Conservation (phyloP, 53 echinoderm and acorn worm species). For the Actinopyga echinites region DNA sequence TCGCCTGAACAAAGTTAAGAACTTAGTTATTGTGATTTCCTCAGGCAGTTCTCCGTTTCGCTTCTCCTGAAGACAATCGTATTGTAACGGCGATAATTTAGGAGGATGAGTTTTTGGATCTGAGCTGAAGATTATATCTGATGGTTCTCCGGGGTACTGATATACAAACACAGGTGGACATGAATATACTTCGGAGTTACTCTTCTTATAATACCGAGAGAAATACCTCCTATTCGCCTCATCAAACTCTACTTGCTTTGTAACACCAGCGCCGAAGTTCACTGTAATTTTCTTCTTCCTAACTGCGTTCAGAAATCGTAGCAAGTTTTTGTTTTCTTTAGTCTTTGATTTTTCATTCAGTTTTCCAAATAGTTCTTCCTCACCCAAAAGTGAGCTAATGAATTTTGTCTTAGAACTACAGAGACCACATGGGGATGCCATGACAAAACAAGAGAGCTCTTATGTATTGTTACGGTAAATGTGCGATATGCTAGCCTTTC, state of each 20-base stretch:
- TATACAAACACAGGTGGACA: neutral
- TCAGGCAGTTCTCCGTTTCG: slow-evolving; percentile 2
- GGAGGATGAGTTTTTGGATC: neutral
- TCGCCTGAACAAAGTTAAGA: neutral
- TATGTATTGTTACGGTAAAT: too few relatives aligned
- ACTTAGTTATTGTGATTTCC: neutral
- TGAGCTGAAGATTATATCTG: neutral
- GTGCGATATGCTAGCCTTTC: too few relatives aligned
- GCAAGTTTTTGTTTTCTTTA: neutral
- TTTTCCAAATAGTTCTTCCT: neutral
- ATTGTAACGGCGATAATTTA: neutral
- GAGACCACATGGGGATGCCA: neutral
- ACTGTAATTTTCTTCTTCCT: neutral
- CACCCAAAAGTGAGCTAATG: neutral
- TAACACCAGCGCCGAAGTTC: neutral
- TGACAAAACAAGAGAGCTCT: too few relatives aligned
- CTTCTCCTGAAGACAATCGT: neutral
- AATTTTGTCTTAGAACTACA: neutral
- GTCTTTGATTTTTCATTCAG: neutral
- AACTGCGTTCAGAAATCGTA: neutral
- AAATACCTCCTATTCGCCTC: neutral
- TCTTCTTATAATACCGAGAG: neutral
- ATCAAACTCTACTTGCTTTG: neutral
- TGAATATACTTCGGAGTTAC: neutral
- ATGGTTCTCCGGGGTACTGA: neutral